phyloP scores from a whole-genome alignment of 2,797 vertebrate genomes.

The Pangasius macronema region DNA sequence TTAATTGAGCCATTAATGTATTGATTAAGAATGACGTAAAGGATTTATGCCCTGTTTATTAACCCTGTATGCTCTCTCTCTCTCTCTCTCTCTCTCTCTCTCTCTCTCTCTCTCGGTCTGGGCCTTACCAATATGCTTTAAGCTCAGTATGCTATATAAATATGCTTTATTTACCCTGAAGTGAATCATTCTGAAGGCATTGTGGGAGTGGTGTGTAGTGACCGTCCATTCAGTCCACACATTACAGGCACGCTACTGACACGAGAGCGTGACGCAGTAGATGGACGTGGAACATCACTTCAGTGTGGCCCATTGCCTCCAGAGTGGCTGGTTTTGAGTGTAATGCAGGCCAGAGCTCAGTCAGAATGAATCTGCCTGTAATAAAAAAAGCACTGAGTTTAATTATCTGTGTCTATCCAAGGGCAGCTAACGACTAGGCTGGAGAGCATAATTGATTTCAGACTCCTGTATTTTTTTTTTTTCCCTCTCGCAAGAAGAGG shows the following conservation, averaged over 20 bases:
- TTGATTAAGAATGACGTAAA: not conserved
- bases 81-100: not conserved
- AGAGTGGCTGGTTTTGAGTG: conserved; percentile 56
- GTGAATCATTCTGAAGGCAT: conserved; percentile 3
- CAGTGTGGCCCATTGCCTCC: conserved; percentile 55
- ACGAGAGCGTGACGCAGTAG: conserved; percentile 38
- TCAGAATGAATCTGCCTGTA: conserved; percentile 52
- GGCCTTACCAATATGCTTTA: not conserved
- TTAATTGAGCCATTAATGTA: not conserved
- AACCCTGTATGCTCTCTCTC: not conserved
- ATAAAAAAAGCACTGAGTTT: conserved; percentile 65
- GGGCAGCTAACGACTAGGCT: conserved; percentile 76
- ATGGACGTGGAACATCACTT: conserved; percentile 52
- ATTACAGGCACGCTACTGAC: not conserved
- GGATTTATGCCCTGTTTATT: conserved; percentile 20
- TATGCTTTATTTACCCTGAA: too few species aligned
- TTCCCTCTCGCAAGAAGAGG: conserved; percentile 31
- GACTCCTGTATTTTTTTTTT: conserved; percentile 52
- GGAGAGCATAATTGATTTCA: conserved; percentile 77
- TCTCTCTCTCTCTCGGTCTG: not conserved
- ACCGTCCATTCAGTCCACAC: not conserved
- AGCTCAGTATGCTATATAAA: not conserved
- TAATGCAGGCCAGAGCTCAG: conserved; percentile 47
- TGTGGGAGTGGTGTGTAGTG: conserved; percentile 41
- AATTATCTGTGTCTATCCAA: conserved; percentile 79